Percentiles rank a stretch among this genome's conserved stretches.
Evolutionary conservation across 2,888 invertebrate genomes (phyloP).

Genomic region (Brachylomia viminalis): DNA sequence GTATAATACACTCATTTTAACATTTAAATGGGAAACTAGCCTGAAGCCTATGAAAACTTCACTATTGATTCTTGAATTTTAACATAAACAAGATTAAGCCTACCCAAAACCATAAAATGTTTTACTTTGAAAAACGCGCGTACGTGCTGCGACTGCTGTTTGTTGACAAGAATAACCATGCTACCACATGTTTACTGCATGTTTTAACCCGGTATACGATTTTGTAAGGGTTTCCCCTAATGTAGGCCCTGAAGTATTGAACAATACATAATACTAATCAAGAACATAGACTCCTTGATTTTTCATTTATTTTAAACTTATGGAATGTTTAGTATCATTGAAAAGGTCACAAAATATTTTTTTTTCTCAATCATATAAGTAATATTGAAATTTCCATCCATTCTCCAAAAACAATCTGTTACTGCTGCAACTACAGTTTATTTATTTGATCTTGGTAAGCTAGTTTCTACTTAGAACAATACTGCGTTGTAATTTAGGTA

Average conservation of each 20-base stretch:
- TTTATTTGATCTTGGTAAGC: too few species aligned
- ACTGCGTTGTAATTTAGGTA: not conserved
- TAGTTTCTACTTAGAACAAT: not conserved
- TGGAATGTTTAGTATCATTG: not conserved
- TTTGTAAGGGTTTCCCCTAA: too few species aligned
- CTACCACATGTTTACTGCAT: too few species aligned
- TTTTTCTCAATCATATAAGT: not conserved
- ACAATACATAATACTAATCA: not conserved
- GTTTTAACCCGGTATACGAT: too few species aligned
- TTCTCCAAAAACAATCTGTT: not conserved
- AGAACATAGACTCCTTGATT: not conserved
- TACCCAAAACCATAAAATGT: too few species aligned
- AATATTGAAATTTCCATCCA: not conserved
- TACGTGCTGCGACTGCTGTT: not conserved
- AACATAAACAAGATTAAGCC: not conserved
- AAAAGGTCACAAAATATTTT: not conserved
- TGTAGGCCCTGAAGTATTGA: not conserved
- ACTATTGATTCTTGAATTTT: not conserved
- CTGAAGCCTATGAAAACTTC: too few species aligned
- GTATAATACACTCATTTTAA: not conserved
- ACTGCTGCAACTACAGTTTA: not conserved
- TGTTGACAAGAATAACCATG: not conserved
- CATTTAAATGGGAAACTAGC: not conserved
- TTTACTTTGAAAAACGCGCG: not conserved
- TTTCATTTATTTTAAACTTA: not conserved